These are phyloP conservation scores for Cinclus cinclus DNA, from an alignment of 2,113 vertebrate species.

Conservation along the genomic window DNA sequence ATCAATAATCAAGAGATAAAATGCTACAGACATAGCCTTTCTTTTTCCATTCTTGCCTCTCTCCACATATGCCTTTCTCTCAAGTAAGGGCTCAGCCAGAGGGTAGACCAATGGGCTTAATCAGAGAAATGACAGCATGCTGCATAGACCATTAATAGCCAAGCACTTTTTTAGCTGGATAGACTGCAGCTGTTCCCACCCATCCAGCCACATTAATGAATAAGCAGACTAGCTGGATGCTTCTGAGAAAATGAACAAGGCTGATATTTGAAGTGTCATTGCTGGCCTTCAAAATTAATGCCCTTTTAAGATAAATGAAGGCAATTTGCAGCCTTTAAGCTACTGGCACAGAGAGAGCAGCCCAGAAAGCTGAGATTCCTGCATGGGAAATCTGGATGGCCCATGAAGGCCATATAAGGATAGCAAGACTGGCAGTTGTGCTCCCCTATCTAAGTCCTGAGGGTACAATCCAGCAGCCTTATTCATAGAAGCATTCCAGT, in stretches of 20 bases:
- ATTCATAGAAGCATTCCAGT: neutral
- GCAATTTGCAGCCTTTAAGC: neutral
- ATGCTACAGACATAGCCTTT: neutral
- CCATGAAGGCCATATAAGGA: neutral
- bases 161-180: neutral
- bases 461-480: neutral
- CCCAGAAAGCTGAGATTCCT: neutral
- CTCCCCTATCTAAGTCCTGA: neutral
- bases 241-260: neutral
- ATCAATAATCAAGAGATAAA: neutral
- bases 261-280: slow-evolving; percentile 16
- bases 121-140: neutral
- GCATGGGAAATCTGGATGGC: neutral
- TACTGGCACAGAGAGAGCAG: neutral
- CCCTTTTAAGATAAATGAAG: neutral
- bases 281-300: slow-evolving; percentile 8
- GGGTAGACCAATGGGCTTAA: neutral
- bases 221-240: neutral
- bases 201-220: neutral
- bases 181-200: slow-evolving; percentile 19
- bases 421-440: neutral
- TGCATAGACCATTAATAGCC: neutral
- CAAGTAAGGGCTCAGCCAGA: neutral
- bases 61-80: neutral
- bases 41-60: neutral